Evolutionary conservation across 2,888 invertebrate genomes (phyloP), one percentile per base, ranked within the genome.

Genomic region (Prionchulus punctatus): DNA sequence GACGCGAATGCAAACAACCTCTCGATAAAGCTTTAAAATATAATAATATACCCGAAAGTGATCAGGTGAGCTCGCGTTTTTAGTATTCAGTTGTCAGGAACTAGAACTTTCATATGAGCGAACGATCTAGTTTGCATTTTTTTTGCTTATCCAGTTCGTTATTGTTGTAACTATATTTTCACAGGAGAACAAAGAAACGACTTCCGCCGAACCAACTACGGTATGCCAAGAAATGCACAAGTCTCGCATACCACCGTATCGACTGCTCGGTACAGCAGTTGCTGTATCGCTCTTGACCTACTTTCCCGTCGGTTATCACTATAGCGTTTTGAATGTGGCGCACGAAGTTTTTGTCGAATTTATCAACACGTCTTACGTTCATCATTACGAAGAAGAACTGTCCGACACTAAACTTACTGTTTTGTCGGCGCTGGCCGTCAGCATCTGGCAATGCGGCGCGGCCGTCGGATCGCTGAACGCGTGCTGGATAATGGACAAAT

Each of bases 241-340:
- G n/a, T 7, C 12, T 36, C 18, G 36, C 27, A 4, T 23, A 7
- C 50, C 50, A 7, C 26, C 12, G 7, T 50, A 28, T 4, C 50
- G 50, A 21, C 50, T 53, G 3, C 23, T 53, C 25, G 3, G 36
- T 4, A 21, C 43, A n/a, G 23, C 53, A 2, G 3, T 7, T 23
- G 4, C n/a, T 7, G 36, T 42, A n/a, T 42, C 25, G 21, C n/a
- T 53, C 18, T 36, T 53, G 12, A 4, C 36, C n/a, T 18, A 4
- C 3, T 42, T 53, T 23, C 31, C 53, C 7, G 21, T 31, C 36
- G 53, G 53, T 27, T 53, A 53, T 21, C 36, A 53, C 21, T 7
- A 4, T 15, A 23, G 3, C 36, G 36, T 53, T 27, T 27, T 53
- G 21, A 53, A 53, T 42, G 26, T 53, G 4, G 25, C 53, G n/a